These are phyloP conservation scores for Melanostoma scalare DNA, from an alignment of 2,888 invertebrate species.

Conservation along the genomic window DNA sequence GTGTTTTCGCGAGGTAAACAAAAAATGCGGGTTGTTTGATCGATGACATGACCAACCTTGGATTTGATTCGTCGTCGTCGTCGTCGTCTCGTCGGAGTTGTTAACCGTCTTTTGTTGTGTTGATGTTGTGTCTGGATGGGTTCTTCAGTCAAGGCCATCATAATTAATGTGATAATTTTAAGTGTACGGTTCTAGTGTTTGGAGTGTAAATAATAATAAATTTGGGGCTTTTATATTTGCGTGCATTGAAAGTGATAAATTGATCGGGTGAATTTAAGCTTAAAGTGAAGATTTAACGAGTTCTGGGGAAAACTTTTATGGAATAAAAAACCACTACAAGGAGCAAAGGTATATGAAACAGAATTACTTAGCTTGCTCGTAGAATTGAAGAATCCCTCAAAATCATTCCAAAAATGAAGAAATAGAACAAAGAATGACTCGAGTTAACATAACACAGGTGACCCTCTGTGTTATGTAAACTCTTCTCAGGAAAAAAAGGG, in stretches of 20 bases:
- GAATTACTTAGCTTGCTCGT: too few species aligned
- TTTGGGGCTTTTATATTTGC: not conserved
- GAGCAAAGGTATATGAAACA: conserved; percentile 6
- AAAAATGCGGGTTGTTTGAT: conserved; percentile 61
- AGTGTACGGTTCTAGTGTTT: conserved; percentile 4
- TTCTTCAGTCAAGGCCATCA: conserved; percentile 60
- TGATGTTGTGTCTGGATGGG: conserved; percentile 44
- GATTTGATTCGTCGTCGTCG: conserved; percentile 36
- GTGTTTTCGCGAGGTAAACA: conserved; percentile 66
- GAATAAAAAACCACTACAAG: conserved; percentile 10
- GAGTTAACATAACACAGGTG: too few species aligned
- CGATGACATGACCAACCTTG: conserved; percentile 71
- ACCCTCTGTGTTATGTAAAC: too few species aligned
- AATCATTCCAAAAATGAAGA: too few species aligned
- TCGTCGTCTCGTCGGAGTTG: conserved; percentile 26
- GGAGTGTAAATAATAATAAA: conserved; percentile 4
- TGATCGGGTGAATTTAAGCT: not conserved
- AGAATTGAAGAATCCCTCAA: too few species aligned
- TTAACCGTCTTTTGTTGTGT: conserved; percentile 22
- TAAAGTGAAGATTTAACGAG: not conserved
- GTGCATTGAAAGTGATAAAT: not conserved
- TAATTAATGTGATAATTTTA: conserved; percentile 26
- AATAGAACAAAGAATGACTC: too few species aligned
- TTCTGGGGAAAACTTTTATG: conserved; percentile 17
- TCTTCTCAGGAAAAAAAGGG: too few species aligned